Percentiles rank a stretch among this genome's conserved stretches.
Conservation (phyloP, 53 echinoderm and acorn worm genomes). For the Apostichopus leukothele region DNA sequence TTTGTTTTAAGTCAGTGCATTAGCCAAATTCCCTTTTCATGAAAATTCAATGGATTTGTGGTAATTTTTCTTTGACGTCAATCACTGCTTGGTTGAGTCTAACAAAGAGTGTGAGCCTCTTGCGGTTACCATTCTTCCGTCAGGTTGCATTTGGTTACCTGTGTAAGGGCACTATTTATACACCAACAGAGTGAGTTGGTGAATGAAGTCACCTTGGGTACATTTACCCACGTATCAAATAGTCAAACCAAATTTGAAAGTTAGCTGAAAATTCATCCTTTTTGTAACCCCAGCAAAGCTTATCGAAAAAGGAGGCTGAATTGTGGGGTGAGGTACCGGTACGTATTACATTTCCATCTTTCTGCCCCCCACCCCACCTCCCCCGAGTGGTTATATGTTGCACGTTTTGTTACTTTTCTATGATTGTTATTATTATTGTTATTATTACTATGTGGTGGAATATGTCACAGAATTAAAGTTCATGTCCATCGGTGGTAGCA, state of each 20-base stretch:
- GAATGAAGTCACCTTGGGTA: too few species aligned
- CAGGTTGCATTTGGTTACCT: too few species aligned
- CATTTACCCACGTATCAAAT: too few species aligned
- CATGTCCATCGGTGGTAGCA: background rate
- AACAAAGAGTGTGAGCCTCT: too few species aligned
- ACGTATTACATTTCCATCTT: conserved; percentile 52
- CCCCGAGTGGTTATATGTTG: background rate
- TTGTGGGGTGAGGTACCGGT: conserved; percentile 99
- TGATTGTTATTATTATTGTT: background rate
- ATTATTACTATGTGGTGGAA: background rate
- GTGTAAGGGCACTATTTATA: too few species aligned
- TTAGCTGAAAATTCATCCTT: background rate
- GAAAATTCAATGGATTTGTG: too few species aligned
- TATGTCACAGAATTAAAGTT: background rate
- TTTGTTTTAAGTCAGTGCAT: too few species aligned
- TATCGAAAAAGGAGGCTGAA: conserved; percentile 91
- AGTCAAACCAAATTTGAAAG: background rate
- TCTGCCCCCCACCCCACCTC: background rate
- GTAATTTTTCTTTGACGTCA: too few species aligned
- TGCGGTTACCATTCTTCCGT: too few species aligned
- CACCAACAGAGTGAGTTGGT: too few species aligned
- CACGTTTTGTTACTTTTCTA: background rate
- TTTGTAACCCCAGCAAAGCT: conserved; percentile 67
- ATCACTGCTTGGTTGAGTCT: too few species aligned
- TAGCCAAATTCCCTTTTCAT: too few species aligned